A percentile compares a stretch with the other conserved stretches of the same genome.
Conservation (phyloP, 2,888 invertebrate genomes). For the Standfussiana lucernea region DNA sequence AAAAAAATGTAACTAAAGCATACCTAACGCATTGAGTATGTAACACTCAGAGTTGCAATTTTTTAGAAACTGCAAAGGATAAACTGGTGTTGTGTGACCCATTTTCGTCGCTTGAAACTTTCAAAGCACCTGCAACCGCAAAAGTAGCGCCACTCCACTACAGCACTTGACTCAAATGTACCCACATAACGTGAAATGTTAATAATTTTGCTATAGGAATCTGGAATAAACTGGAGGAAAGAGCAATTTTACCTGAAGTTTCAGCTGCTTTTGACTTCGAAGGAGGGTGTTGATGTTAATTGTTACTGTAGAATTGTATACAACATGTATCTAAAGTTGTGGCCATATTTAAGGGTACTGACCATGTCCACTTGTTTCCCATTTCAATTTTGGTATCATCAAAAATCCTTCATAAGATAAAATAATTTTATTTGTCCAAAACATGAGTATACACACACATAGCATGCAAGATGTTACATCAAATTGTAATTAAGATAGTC, state of each 20-base stretch:
- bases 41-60: slow-evolving; percentile 4
- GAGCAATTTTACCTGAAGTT: background rate
- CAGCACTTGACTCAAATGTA: slow-evolving; percentile 38
- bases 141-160: slow-evolving; percentile 47
- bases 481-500: too few species aligned
- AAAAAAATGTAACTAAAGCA: background rate
- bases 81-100: slow-evolving; percentile 53
- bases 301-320: background rate
- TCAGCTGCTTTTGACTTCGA: background rate
- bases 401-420: too few species aligned
- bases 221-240: background rate
- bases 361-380: background rate
- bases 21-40: background rate
- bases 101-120: slow-evolving; percentile 47
- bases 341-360: background rate
- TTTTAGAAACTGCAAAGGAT: slow-evolving; percentile 34
- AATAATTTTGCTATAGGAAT: slow-evolving; percentile 22
- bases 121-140: slow-evolving; percentile 47
- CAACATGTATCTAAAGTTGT: background rate
- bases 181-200: slow-evolving; percentile 24
- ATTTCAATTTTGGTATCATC: background rate
- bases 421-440: too few species aligned
- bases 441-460: too few species aligned
- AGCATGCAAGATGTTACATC: too few species aligned
- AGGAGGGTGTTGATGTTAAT: background rate